Percentiles rank a stretch among this genome's conserved stretches.
These are phyloP conservation scores for Lithosia quadra DNA, from an alignment of 2,888 invertebrate genomes.

Conservation along the genomic window DNA sequence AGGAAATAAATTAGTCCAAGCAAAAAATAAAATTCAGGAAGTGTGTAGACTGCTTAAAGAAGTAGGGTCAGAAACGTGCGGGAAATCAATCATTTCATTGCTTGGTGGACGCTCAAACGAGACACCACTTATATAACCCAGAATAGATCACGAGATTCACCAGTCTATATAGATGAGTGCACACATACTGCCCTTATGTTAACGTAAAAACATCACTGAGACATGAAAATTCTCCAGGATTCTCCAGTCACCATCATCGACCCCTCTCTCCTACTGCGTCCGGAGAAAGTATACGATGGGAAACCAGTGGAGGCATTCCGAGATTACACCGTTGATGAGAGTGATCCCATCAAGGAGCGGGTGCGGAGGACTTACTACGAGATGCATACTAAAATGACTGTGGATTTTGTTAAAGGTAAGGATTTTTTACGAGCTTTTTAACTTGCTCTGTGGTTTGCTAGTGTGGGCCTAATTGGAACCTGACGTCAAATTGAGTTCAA, in stretches of 20 bases:
- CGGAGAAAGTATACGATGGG: slow-evolving; percentile 90
- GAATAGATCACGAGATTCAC: slow-evolving; percentile 11
- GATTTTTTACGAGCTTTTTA: not conserved
- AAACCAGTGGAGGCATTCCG: slow-evolving; percentile 93
- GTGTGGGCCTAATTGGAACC: no score
- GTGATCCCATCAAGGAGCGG: slow-evolving; percentile 92
- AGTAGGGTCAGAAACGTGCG: not conserved
- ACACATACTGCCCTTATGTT: not conserved
- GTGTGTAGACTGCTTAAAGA: slow-evolving; percentile 18
- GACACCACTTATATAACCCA: slow-evolving; percentile 6
- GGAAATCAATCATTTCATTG: slow-evolving; percentile 9
- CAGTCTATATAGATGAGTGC: not conserved
- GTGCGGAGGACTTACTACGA: slow-evolving; percentile 94
- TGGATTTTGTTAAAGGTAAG: slow-evolving; percentile 92
- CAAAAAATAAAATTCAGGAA: not conserved
- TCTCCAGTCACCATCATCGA: slow-evolving; percentile 73
- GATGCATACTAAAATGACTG: slow-evolving; percentile 96
- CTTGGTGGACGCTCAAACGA: slow-evolving; percentile 6
- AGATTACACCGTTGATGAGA: slow-evolving; percentile 91
- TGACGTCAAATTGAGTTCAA: no score
- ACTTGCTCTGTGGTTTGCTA: not conserved
- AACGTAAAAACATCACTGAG: not conserved
- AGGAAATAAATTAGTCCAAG: not conserved
- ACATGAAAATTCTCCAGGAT: slow-evolving; percentile 49
- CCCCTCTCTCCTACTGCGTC: slow-evolving; percentile 90